Evolutionary conservation across 2,797 vertebrate genomes (phyloP).

Genomic region (Euphonia xanthogaster): DNA sequence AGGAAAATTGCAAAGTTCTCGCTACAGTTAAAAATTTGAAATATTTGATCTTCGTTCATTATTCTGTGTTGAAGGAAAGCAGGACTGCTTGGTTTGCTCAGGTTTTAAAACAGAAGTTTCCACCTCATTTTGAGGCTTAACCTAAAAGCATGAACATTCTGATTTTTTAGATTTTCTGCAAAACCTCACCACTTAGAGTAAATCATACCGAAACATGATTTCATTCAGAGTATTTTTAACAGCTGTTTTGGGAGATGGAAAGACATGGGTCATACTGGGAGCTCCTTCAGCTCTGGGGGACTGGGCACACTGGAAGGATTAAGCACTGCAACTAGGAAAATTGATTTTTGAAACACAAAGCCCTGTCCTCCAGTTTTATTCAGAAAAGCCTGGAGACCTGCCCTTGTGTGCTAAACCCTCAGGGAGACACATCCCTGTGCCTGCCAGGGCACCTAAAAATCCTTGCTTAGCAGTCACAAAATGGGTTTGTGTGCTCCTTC

Average conservation of each 20-base stretch:
- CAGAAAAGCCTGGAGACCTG: rapidly evolving
- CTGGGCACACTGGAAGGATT: neutral
- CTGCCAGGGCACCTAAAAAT: neutral
- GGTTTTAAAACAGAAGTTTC: neutral
- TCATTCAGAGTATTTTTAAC: neutral
- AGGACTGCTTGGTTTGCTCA: neutral
- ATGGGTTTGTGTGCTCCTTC: neutral
- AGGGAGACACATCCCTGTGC: rapidly evolving
- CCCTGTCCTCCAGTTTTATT: neutral
- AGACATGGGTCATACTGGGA: neutral
- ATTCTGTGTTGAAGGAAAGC: neutral
- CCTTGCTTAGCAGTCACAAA: neutral
- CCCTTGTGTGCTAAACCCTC: neutral
- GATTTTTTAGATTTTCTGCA: neutral
- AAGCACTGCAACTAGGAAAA: neutral
- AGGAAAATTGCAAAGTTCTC: neutral
- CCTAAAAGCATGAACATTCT: neutral
- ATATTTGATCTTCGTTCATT: neutral
- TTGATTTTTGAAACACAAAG: neutral
- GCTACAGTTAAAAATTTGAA: neutral
- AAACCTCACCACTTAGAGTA: neutral
- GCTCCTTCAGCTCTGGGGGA: neutral
- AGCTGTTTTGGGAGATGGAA: neutral
- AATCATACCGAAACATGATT: neutral
- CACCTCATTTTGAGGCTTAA: neutral